Percentiles rank a stretch among this genome's conserved stretches.
Evolutionary conservation across 30 jellyfish, hydroid and myxozoan species (phyloP).

Genomic region (Pelagia noctiluca): DNA sequence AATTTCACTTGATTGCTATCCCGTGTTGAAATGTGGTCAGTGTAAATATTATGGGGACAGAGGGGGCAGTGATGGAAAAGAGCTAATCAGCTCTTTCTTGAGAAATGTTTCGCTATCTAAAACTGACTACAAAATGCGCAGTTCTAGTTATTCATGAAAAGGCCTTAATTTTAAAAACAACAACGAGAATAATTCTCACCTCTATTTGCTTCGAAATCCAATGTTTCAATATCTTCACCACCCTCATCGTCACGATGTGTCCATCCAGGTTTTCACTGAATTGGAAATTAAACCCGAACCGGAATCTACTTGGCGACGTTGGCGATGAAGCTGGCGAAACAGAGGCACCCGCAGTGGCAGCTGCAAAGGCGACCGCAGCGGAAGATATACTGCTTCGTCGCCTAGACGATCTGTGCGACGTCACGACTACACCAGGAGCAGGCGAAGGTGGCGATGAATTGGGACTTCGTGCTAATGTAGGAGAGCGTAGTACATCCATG

Average conservation of each 20-base stretch:
- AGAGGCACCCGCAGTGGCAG: slow-evolving; percentile 95
- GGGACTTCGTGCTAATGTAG: slow-evolving; percentile 57
- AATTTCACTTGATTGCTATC: too few species aligned
- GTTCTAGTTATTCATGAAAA: not conserved
- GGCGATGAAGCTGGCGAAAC: slow-evolving; percentile 92
- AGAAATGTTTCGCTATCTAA: too few species aligned
- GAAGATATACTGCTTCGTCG: slow-evolving; percentile 77
- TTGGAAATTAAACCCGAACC: slow-evolving; percentile 77
- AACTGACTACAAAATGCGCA: not conserved
- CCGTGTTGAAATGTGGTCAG: too few species aligned
- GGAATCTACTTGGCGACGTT: slow-evolving; percentile 65
- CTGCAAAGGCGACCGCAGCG: slow-evolving; percentile 90
- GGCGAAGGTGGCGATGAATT: slow-evolving; percentile 84
- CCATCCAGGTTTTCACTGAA: slow-evolving; percentile 76
- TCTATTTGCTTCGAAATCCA: slow-evolving; percentile 86
- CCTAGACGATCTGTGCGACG: slow-evolving; percentile 79
- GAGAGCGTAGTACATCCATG: slow-evolving; percentile 68
- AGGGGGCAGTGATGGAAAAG: too few species aligned
- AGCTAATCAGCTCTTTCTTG: too few species aligned
- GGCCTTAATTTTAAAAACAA: too few species aligned
- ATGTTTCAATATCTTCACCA: slow-evolving; percentile 73
- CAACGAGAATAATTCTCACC: too few species aligned
- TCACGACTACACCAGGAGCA: slow-evolving; percentile 88
- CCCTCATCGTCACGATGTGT: slow-evolving; percentile 85
- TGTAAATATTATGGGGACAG: too few species aligned